These are phyloP conservation scores for Glossophaga mutica DNA, from an alignment of 2,797 vertebrate genomes.

Conservation along the genomic window DNA sequence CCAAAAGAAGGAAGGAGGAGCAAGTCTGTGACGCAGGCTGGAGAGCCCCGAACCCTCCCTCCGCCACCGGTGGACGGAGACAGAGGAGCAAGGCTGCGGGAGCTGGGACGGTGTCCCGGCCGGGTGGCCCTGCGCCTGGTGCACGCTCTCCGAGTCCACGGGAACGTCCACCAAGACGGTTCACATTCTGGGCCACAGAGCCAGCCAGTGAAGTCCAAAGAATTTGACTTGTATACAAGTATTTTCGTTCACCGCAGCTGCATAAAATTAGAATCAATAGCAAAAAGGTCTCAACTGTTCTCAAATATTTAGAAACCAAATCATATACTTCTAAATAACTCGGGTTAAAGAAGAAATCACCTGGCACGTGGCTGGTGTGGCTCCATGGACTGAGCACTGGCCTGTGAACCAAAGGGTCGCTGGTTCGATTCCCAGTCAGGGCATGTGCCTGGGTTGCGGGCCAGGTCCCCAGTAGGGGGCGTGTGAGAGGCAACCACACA, in stretches of 20 bases:
- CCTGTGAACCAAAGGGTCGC: too few relatives aligned
- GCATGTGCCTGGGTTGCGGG: too few relatives aligned
- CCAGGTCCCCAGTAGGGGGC: too few relatives aligned
- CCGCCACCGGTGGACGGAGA: accelerated
- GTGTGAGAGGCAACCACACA: too few relatives aligned
- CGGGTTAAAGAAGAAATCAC: background rate
- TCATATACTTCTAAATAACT: background rate
- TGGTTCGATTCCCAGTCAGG: too few relatives aligned
- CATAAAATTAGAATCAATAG: background rate
- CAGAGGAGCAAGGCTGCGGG: accelerated
- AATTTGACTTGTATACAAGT: background rate
- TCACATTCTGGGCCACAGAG: background rate
- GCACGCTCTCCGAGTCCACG: background rate
- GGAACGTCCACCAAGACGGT: accelerated
- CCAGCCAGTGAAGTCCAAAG: background rate
- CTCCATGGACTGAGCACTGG: too few relatives aligned
- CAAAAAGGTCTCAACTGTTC: background rate
- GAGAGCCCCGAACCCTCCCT: too few relatives aligned
- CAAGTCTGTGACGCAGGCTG: too few relatives aligned
- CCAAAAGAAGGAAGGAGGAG: accelerated
- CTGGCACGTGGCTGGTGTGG: too few relatives aligned
- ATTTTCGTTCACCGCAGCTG: background rate
- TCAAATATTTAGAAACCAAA: background rate
- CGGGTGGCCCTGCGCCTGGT: background rate
- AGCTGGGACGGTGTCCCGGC: accelerated